Base-by-base conservation (phyloP, 1,140 invertebrate species). In the Leptinotarsa texana region DNA sequence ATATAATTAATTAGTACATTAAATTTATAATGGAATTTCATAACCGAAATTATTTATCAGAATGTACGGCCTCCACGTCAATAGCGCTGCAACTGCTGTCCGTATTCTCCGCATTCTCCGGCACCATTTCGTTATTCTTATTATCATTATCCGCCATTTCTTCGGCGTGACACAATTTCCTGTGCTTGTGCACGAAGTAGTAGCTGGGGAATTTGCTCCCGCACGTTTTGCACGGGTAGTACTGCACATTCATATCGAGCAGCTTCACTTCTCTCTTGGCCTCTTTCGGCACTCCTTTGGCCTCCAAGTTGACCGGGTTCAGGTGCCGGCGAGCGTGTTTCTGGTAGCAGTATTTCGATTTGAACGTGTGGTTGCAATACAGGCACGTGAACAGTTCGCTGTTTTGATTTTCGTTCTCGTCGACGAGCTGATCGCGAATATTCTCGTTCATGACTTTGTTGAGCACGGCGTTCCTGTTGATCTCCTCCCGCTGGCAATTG, bases 161-260 rank as follows among this genome's bases (percentile, higher is more conserved):
- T 62, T 90, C 90, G 4, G 90, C 90, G 82, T 96, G 94, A 84
- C 94, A 95, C 76, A 94, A 82, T 86, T 95, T 95, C 27, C 94
- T 87, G 85, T 96, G 95, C 81, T 96, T 96, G 83, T 96, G 95
- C 4, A 96, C 95, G 86, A 96, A 96, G 84, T 96, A 96, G 82
- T 96, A 96, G 78, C 93, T 95, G 0, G 95, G 95, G 82, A 96
- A 96, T 86, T 96, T 96, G 82, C 90, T 94, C 24, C 95, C 95
- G 86, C 95, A 96, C 0, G 93, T 95, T 85, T 96, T 96, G 86
- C 95, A 96, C 0, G 95, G 94, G 86, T 96, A 96, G 86, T 96
- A 96, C 83, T 96, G 94, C 0, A 96, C 91, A 80, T 96, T 93
- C 82, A 95, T 89, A 79, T 95, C 93, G 21, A 93, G 81, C 1